phyloP scores from a whole-genome alignment of 2,888 invertebrate species.

The Callyntrura sp. region DNA sequence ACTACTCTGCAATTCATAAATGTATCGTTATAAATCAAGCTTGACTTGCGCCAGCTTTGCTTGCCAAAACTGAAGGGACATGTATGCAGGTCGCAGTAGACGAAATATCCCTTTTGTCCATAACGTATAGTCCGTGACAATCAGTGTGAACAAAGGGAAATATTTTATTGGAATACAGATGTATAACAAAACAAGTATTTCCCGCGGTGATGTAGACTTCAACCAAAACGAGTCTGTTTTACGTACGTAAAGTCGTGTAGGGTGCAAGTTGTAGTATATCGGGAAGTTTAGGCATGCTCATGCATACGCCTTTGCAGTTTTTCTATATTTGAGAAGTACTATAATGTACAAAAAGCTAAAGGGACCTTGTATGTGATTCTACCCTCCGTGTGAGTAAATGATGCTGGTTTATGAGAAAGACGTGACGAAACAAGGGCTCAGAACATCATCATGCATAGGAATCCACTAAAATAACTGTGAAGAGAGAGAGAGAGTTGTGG shows the following conservation, averaged over 20 bases:
- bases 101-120: background rate
- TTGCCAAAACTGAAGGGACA: conserved; percentile 49
- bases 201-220: background rate
- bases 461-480: conserved; percentile 18
- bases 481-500: background rate
- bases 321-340: too few relatives aligned
- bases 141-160: conserved; percentile 26
- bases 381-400: conserved; percentile 71
- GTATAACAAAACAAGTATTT: too few relatives aligned
- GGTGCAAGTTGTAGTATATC: background rate
- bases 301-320: too few relatives aligned
- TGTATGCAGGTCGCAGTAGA: background rate
- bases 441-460: conserved; percentile 41
- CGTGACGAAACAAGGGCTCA: conserved; percentile 81
- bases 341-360: too few relatives aligned
- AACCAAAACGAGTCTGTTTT: background rate
- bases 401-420: conserved; percentile 81
- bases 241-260: background rate
- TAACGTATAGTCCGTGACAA: too few relatives aligned
- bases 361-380: background rate
- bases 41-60: conserved; percentile 31
- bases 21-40: conserved; percentile 59
- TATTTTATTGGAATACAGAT: conserved; percentile 36
- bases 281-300: conserved; percentile 2
- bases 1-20: too few relatives aligned